Conservation (phyloP, 2,888 invertebrate genomes). For the Hypsopygia costalis region DNA sequence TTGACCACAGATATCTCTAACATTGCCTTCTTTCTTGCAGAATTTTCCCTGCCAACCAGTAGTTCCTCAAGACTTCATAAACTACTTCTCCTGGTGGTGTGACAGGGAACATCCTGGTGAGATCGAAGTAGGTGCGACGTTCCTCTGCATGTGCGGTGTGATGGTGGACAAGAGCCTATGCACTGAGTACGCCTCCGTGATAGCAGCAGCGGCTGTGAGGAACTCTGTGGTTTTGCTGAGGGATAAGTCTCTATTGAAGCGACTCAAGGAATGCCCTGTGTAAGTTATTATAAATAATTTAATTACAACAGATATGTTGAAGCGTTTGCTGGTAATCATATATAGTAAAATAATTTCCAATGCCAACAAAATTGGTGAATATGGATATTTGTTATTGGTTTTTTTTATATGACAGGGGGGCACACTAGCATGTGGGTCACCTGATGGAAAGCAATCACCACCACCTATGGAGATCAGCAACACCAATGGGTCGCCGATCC, state of each 20-base stretch:
- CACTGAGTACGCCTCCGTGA: conserved; percentile 47
- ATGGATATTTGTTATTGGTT: no score
- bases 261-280: conserved; percentile 37
- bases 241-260: conserved; percentile 31
- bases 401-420: no score
- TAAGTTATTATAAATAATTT: conserved; percentile 28
- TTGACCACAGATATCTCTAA: no score
- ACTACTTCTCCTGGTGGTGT: conserved; percentile 55
- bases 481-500: no score
- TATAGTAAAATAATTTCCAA: no score
- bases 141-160: conserved; percentile 50
- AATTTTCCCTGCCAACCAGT: conserved; percentile 52
- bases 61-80: conserved; percentile 54
- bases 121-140: conserved; percentile 54
- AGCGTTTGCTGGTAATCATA: no score
- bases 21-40: no score
- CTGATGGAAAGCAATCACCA: no score
- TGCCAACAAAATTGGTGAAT: no score
- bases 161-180: conserved; percentile 45
- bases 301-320: no score
- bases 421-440: no score
- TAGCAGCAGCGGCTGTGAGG: conserved; percentile 49
- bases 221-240: conserved; percentile 45
- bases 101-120: conserved; percentile 36
- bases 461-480: no score